A percentile compares a stretch with the other conserved stretches of the same genome.
Evolutionary conservation across 2,888 invertebrate genomes (phyloP).

Genomic region (Agonum fuliginosum): DNA sequence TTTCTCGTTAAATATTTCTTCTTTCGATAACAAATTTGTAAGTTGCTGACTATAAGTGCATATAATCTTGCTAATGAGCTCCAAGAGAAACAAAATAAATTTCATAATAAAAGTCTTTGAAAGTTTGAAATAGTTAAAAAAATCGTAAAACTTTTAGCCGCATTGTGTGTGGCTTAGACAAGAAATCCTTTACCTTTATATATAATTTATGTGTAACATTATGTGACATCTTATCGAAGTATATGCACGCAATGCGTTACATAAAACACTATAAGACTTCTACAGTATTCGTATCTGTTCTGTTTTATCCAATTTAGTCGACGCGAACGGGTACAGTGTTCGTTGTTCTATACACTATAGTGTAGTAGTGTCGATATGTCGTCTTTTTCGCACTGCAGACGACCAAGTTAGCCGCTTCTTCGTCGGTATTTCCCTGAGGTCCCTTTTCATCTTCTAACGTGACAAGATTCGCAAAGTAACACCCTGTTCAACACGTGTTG

Average conservation of each 20-base stretch:
- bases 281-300: constrained; percentile 61
- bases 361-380: constrained; percentile 66
- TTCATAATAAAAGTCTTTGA: background rate
- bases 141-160: background rate
- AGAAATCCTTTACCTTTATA: constrained; percentile 23
- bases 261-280: constrained; percentile 58
- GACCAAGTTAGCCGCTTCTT: constrained; percentile 64
- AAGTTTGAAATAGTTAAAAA: constrained; percentile 12
- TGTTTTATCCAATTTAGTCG: constrained; percentile 64
- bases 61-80: background rate
- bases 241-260: constrained; percentile 40
- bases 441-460: constrained; percentile 73
- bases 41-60: background rate
- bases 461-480: constrained; percentile 73
- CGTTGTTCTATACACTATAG: no score
- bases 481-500: constrained; percentile 73
- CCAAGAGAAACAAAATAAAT: background rate
- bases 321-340: no score
- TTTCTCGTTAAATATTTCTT: no score
- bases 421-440: constrained; percentile 69
- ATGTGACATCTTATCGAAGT: constrained; percentile 3
- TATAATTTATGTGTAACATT: background rate
- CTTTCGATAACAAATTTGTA: constrained; percentile 1
- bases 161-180: constrained; percentile 8
- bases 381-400: constrained; percentile 60